Conservation (phyloP, 2,888 invertebrate genomes). For the Leistus spinibarbis region DNA sequence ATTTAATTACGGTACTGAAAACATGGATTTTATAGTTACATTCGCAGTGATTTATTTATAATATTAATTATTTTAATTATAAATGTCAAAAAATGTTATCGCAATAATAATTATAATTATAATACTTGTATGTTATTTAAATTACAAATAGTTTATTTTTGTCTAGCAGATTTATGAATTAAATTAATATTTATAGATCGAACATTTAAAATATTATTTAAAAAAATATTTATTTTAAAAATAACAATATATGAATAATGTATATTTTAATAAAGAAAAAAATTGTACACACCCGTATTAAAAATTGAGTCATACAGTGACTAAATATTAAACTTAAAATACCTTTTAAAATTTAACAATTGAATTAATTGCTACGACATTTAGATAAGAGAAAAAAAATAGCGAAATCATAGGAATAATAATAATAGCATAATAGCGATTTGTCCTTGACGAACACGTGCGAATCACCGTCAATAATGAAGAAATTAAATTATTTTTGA, state of each 20-base stretch:
- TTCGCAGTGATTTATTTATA: too few species aligned
- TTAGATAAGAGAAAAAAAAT: background rate
- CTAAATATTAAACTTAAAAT: background rate
- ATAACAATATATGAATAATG: too few species aligned
- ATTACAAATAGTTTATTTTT: background rate
- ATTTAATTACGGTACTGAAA: too few species aligned
- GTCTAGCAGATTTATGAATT: background rate
- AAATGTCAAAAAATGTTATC: background rate
- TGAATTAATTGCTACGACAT: slow-evolving; percentile 4
- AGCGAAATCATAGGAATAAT: background rate
- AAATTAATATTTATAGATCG: background rate
- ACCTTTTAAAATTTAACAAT: background rate
- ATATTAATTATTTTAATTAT: too few species aligned
- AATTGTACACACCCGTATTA: too few species aligned
- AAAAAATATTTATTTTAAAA: too few species aligned
- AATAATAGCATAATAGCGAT: slow-evolving; percentile 6
- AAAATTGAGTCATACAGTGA: too few species aligned
- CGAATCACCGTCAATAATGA: background rate
- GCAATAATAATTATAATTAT: background rate
- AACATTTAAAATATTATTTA: background rate
- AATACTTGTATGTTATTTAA: background rate
- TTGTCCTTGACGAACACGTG: slow-evolving; percentile 18
- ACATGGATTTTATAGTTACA: too few species aligned
- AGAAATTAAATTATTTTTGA: background rate
- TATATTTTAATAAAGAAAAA: too few species aligned